Evolutionary conservation across 2,797 vertebrate genomes (phyloP).

Genomic region (Myioborus melanocephalus): DNA sequence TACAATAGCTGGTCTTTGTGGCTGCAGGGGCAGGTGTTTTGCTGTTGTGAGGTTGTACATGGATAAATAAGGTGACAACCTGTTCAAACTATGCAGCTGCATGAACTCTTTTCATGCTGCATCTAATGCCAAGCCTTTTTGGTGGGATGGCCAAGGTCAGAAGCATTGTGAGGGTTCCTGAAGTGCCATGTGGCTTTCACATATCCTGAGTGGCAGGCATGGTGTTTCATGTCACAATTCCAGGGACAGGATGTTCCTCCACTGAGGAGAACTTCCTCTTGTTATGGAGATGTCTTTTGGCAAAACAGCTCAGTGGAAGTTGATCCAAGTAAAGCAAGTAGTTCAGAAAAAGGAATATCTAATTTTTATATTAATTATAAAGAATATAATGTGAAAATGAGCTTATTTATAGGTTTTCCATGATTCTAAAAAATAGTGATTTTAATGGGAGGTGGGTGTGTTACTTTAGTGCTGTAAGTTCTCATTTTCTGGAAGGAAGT

Average conservation of each 20-base stretch:
- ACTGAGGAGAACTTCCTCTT: neutral
- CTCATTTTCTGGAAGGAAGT: neutral
- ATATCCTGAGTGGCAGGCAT: rapidly evolving
- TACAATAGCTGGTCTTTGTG: constrained; percentile 11
- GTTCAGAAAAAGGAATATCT: neutral
- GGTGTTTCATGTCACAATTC: neutral
- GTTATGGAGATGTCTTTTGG: neutral
- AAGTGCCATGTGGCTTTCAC: neutral
- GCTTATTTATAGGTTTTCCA: neutral
- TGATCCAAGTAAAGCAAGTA: neutral
- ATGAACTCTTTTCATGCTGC: neutral
- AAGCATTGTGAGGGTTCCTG: neutral
- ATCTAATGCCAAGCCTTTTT: rapidly evolving
- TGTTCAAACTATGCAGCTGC: neutral
- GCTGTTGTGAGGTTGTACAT: neutral
- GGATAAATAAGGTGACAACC: constrained; percentile 40
- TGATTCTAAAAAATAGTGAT: neutral
- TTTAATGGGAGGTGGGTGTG: neutral
- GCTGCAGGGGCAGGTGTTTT: neutral
- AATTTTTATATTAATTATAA: neutral
- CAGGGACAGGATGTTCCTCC: neutral
- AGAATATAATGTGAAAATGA: neutral
- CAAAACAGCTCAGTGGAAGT: neutral
- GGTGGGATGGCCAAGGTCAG: neutral
- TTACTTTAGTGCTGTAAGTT: neutral